phyloP scores from a whole-genome alignment of 2,113 vertebrate species.

The Struthio camelus region DNA sequence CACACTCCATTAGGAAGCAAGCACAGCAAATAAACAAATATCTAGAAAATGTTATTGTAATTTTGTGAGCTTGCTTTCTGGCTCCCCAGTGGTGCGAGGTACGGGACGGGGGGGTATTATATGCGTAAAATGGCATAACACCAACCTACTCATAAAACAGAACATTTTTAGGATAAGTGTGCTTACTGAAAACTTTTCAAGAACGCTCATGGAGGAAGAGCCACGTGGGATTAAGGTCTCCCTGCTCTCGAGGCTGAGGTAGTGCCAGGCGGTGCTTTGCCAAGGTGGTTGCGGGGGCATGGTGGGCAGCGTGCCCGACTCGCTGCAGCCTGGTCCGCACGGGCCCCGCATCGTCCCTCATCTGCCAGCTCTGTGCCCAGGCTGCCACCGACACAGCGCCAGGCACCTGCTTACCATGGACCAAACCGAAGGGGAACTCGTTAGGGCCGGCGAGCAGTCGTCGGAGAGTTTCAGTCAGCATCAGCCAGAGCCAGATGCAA shows the following conservation, averaged over 20 bases:
- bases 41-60: neutral
- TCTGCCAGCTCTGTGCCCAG: neutral
- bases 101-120: neutral
- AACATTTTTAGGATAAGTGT: neutral
- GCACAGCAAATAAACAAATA: constrained; percentile 49
- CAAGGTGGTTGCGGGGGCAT: fast-evolving
- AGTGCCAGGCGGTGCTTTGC: neutral
- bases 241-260: neutral
- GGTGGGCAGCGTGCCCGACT: fast-evolving
- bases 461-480: constrained; percentile 24
- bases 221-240: neutral
- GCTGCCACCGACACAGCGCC: fast-evolving
- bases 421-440: neutral
- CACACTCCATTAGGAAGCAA: constrained; percentile 39
- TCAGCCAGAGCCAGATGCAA: neutral
- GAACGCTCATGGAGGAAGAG: neutral
- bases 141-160: neutral
- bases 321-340: neutral
- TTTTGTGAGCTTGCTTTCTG: constrained; percentile 9
- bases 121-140: neutral
- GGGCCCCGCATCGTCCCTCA: neutral
- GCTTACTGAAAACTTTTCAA: neutral
- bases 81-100: neutral
- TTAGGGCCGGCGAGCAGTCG: neutral
- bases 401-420: neutral